Evolutionary conservation across 2,888 invertebrate species (phyloP).

Genomic region (Aspidiotus destructor): DNA sequence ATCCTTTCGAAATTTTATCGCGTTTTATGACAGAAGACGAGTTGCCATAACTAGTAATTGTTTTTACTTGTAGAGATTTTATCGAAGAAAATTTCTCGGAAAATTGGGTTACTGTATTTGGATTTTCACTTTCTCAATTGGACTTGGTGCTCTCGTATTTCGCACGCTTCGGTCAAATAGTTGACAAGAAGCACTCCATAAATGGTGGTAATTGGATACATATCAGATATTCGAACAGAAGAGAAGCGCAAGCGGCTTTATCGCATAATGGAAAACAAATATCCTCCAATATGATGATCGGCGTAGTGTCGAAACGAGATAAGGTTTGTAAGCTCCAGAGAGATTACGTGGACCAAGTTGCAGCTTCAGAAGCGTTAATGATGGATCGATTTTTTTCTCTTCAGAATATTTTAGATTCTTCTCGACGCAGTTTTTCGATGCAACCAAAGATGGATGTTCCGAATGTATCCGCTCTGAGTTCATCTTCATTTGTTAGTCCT

Average conservation of each 20-base stretch:
- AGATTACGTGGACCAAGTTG: too few relatives aligned
- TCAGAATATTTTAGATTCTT: conserved; percentile 12
- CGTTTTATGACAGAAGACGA: neutral
- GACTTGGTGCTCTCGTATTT: conserved; percentile 27
- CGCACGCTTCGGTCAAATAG: conserved; percentile 24
- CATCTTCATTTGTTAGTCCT: conserved; percentile 7
- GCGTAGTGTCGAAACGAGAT: conserved; percentile 18
- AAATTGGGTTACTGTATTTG: conserved; percentile 30
- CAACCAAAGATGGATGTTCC: conserved; percentile 8
- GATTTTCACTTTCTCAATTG: conserved; percentile 21
- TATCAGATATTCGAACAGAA: conserved; percentile 22
- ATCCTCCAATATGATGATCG: conserved; percentile 26
- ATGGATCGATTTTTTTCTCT: neutral
- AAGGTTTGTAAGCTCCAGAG: conserved; percentile 11
- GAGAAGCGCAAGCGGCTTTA: conserved; percentile 20
- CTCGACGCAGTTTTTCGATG: conserved; percentile 2
- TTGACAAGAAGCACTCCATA: conserved; percentile 23
- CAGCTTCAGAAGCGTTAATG: too few relatives aligned
- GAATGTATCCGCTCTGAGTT: neutral
- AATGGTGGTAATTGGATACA: conserved; percentile 31
- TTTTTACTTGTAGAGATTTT: conserved; percentile 12
- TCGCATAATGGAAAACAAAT: conserved; percentile 30
- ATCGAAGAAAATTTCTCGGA: conserved; percentile 15
- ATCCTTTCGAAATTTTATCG: neutral
- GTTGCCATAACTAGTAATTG: neutral